Evolutionary conservation across 2,113 vertebrate genomes (phyloP).

Genomic region (Eurypyga helias): DNA sequence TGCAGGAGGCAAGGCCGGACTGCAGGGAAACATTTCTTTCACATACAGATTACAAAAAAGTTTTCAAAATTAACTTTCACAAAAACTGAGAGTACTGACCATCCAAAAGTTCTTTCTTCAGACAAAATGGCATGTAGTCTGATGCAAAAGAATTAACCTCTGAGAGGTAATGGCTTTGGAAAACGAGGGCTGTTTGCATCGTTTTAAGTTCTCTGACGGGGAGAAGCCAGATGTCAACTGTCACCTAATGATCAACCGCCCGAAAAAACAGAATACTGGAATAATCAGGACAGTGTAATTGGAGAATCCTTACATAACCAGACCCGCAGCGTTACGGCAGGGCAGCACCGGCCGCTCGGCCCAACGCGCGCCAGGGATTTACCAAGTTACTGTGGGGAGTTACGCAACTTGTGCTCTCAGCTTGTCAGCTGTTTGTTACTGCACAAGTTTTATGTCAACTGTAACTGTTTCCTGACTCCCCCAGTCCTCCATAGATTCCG

Average conservation of each 20-base stretch:
- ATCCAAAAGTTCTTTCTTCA: neutral
- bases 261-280: neutral
- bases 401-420: neutral
- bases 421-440: neutral
- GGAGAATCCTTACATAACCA: neutral
- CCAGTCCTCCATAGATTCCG: fast-evolving
- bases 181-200: neutral
- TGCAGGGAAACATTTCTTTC: neutral
- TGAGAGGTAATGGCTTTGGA: neutral
- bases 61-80: neutral
- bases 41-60: neutral
- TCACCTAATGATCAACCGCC: neutral
- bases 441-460: neutral
- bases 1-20: neutral
- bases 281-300: neutral
- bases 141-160: neutral
- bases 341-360: neutral
- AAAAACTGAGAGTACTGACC: neutral
- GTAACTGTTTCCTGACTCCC: neutral
- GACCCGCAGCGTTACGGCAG: fast-evolving
- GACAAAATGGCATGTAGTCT: neutral
- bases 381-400: neutral
- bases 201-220: fast-evolving
- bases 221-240: neutral
- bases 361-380: neutral